phyloP scores from a whole-genome alignment of 2,888 invertebrate genomes.

The Dynastes hyllus region DNA sequence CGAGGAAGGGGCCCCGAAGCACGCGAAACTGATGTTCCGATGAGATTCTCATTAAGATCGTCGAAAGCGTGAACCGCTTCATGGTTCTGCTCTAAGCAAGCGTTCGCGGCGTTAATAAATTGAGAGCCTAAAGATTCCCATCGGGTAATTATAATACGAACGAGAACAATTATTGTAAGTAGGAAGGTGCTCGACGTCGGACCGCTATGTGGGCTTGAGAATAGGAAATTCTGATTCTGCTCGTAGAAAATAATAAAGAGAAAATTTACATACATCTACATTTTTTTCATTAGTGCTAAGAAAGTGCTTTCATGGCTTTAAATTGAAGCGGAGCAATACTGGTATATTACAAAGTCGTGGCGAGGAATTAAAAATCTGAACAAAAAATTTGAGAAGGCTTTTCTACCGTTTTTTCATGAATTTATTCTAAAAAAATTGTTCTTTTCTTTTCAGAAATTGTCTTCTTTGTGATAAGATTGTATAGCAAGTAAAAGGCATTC shows the following conservation, averaged over 20 bases:
- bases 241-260: conserved; percentile 21
- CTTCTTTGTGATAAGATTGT: too few species aligned
- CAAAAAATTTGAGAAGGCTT: too few species aligned
- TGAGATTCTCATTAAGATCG: conserved; percentile 46
- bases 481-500: too few species aligned
- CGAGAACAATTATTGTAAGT: conserved; percentile 13
- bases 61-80: conserved; percentile 5
- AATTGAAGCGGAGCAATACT: too few species aligned
- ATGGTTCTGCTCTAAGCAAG: conserved; percentile 14
- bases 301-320: too few species aligned
- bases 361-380: too few species aligned
- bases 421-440: too few species aligned
- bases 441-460: too few species aligned
- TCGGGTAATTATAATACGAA: conserved; percentile 13
- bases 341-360: too few species aligned
- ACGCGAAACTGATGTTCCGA: conserved; percentile 24
- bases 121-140: conserved; percentile 32
- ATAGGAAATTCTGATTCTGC: background rate
- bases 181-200: background rate
- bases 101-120: conserved; percentile 41
- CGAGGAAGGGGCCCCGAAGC: conserved; percentile 5
- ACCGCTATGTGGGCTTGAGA: background rate
- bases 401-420: too few species aligned
- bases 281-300: background rate
- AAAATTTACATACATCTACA: conserved; percentile 6